These are phyloP conservation scores for Alviniconcha strummeri DNA, from an alignment of 2,888 invertebrate species.

Conservation along the genomic window DNA sequence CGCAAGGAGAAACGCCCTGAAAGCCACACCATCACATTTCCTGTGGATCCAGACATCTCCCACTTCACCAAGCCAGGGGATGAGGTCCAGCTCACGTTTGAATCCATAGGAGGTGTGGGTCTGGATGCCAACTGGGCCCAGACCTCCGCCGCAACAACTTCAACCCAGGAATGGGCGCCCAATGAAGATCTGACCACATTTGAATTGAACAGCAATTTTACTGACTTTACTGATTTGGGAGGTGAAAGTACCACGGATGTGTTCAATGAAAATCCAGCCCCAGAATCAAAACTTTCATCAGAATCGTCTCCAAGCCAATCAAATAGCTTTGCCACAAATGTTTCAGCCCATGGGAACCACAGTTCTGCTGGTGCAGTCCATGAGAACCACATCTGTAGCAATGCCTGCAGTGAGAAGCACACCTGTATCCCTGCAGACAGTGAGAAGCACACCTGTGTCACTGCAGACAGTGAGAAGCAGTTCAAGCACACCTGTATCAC, in stretches of 20 bases:
- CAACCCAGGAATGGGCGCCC: slow-evolving; percentile 21
- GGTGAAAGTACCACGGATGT: neutral
- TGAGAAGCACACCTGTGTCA: too few relatives aligned
- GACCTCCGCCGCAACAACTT: neutral
- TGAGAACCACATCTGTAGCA: too few relatives aligned
- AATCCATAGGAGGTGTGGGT: neutral
- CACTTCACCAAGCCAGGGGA: neutral
- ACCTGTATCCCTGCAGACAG: too few relatives aligned
- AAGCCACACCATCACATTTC: slow-evolving; percentile 11
- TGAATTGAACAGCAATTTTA: slow-evolving; percentile 10
- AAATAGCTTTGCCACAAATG: too few relatives aligned
- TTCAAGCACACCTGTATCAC: too few relatives aligned
- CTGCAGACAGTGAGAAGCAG: too few relatives aligned
- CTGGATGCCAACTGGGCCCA: slow-evolving; percentile 27
- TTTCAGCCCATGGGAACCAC: too few relatives aligned
- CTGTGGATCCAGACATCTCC: slow-evolving; percentile 15
- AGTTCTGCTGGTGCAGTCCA: too few relatives aligned
- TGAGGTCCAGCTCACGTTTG: slow-evolving; percentile 25
- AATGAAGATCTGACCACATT: slow-evolving; percentile 26
- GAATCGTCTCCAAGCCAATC: neutral
- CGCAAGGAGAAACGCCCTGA: neutral
- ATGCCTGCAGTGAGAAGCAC: too few relatives aligned
- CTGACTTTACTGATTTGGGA: neutral
- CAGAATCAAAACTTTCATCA: slow-evolving; percentile 8
- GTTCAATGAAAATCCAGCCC: neutral